Percentiles rank a stretch among this genome's conserved stretches.
Conservation (phyloP, 2,797 vertebrate species). For the Pseudopleuronectes americanus region DNA sequence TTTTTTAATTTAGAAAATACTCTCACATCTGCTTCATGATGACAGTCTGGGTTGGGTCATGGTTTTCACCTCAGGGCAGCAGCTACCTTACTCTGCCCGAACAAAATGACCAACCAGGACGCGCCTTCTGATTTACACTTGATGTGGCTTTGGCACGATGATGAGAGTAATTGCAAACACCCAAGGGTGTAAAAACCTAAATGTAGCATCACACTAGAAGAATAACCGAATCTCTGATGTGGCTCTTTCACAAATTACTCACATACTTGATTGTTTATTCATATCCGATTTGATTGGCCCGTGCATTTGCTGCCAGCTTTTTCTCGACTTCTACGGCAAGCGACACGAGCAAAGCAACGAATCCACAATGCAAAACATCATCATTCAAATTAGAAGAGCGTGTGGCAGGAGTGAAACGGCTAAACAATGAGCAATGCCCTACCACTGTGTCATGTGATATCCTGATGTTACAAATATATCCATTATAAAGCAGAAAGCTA, state of each 20-base stretch:
- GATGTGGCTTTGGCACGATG: conserved; percentile 45
- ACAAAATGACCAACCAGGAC: conserved; percentile 4
- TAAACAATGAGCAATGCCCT: no score
- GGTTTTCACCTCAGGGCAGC: conserved; percentile 19
- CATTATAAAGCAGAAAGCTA: no score
- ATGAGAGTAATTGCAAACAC: conserved; percentile 12
- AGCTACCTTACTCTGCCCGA: background rate
- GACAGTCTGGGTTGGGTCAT: background rate
- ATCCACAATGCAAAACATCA: no score
- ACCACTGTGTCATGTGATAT: no score
- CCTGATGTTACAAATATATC: no score
- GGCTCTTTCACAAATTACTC: conserved; percentile 10
- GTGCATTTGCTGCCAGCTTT: no score
- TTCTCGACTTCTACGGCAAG: no score
- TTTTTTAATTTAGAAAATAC: no score
- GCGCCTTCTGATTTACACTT: conserved; percentile 10
- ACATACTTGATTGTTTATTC: background rate
- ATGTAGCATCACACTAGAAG: conserved; percentile 19
- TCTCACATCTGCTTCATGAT: background rate
- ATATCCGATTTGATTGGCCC: no score
- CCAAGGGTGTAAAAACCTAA: conserved; percentile 25
- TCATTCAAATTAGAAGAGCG: no score
- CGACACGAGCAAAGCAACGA: no score
- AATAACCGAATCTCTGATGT: conserved; percentile 14
- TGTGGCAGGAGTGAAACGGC: no score